Percentiles rank a stretch among this genome's conserved stretches.
These are phyloP conservation scores for Microtus ochrogaster DNA, from an alignment of 2,113 vertebrate species.

Conservation along the genomic window DNA sequence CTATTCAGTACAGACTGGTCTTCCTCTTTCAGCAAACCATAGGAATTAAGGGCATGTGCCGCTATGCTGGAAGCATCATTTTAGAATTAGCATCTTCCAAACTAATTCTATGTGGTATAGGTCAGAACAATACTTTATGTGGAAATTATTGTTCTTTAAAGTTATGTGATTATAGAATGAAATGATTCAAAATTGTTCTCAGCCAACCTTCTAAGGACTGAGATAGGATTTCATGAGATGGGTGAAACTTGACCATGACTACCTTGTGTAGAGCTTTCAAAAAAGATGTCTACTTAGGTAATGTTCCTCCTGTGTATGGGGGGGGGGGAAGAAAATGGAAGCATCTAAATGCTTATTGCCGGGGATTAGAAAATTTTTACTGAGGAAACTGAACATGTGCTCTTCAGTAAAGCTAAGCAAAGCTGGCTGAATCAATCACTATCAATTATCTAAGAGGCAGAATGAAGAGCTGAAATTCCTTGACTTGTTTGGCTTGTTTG, in stretches of 20 bases:
- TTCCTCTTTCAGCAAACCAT: neutral
- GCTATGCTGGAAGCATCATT: neutral
- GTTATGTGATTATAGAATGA: neutral
- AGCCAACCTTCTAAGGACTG: rapidly evolving
- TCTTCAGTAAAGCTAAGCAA: neutral
- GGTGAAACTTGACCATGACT: rapidly evolving
- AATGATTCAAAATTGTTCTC: neutral
- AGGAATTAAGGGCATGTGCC: neutral
- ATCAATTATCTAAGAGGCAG: neutral
- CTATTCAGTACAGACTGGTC: neutral
- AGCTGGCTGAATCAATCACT: neutral
- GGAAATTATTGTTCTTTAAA: neutral
- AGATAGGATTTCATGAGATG: neutral
- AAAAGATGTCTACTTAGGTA: neutral
- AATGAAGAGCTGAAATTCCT: neutral
- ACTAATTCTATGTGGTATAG: neutral
- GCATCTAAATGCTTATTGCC: neutral
- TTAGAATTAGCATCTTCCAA: neutral
- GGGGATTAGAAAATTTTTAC: neutral
- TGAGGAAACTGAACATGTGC: neutral
- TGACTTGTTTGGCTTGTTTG: neutral
- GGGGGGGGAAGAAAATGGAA: neutral
- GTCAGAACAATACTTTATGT: neutral
- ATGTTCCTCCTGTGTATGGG: neutral
- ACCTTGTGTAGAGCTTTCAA: no score